These are phyloP conservation scores for Poeciliopsis prolifica DNA, from an alignment of 2,113 vertebrate species.

Conservation along the genomic window DNA sequence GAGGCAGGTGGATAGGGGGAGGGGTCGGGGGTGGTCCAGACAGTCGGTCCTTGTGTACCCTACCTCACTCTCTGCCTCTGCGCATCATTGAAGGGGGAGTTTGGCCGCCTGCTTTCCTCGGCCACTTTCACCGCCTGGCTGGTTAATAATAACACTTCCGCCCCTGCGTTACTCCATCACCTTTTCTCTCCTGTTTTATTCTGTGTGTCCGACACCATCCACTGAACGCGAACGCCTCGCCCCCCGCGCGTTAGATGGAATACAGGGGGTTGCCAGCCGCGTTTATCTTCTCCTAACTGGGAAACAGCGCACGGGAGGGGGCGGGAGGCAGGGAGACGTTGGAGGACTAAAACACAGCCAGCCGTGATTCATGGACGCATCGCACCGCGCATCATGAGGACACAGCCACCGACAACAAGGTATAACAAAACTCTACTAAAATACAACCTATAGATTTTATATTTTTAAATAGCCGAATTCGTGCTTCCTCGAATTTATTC, in stretches of 20 bases:
- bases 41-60: conserved; percentile 69
- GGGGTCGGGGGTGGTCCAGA: conserved; percentile 76
- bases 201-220: not conserved
- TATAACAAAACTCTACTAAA: conserved; percentile 22
- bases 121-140: conserved; percentile 20
- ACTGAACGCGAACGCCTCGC: conserved; percentile 18
- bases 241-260: conserved; percentile 27
- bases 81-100: conserved; percentile 68
- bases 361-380: conserved; percentile 36
- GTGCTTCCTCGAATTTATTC: not conserved
- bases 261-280: conserved; percentile 30
- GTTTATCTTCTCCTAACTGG: conserved; percentile 27
- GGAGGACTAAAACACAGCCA: conserved; percentile 33
- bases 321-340: conserved; percentile 22
- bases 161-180: conserved; percentile 4
- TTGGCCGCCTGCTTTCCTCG: conserved; percentile 20
- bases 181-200: not conserved
- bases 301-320: conserved; percentile 49
- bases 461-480: not conserved
- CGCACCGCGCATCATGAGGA: conserved; percentile 46
- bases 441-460: not conserved
- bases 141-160: conserved; percentile 10
- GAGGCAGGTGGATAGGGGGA: conserved; percentile 64
- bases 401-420: conserved; percentile 58
- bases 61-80: conserved; percentile 68